phyloP scores from a whole-genome alignment of 2,797 vertebrate species.

The Peromyscus attwateri region DNA sequence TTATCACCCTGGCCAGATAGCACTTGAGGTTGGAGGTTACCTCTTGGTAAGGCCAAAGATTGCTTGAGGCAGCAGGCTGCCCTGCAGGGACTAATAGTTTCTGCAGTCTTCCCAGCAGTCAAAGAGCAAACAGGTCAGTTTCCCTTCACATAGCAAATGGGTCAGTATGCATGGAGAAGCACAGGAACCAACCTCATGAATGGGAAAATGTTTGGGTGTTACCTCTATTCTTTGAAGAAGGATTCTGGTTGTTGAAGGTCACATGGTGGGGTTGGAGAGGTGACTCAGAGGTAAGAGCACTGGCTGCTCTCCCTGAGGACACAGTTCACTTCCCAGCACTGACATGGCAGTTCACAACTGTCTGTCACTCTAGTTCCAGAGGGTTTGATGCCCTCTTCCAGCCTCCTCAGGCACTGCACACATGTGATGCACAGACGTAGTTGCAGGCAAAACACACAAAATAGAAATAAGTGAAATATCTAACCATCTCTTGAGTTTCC shows the following conservation, averaged over 20 bases:
- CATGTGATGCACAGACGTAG: not conserved
- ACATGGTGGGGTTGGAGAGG: not conserved
- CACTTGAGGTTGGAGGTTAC: not conserved
- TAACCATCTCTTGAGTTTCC: not conserved
- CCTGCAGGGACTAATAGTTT: not conserved
- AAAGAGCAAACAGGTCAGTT: not conserved
- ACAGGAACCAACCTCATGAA: not conserved
- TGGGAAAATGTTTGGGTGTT: not conserved
- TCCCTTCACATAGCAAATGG: not conserved
- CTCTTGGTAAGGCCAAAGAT: not conserved
- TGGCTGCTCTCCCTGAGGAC: not conserved
- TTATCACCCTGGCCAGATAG: accelerated
- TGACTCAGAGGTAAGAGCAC: not conserved
- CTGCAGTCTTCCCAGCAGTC: not conserved
- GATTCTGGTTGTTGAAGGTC: not conserved
- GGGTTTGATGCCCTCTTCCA: not conserved
- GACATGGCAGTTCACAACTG: not conserved
- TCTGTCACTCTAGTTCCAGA: not conserved
- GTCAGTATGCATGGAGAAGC: not conserved
- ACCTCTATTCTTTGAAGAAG: not conserved
- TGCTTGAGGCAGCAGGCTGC: not conserved
- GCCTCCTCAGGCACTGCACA: not conserved
- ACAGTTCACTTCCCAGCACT: not conserved
- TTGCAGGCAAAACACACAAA: not conserved
- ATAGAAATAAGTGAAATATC: not conserved